Evolutionary conservation across 2,797 vertebrate genomes (phyloP).

Genomic region (Cynodonichthys magdalenae): DNA sequence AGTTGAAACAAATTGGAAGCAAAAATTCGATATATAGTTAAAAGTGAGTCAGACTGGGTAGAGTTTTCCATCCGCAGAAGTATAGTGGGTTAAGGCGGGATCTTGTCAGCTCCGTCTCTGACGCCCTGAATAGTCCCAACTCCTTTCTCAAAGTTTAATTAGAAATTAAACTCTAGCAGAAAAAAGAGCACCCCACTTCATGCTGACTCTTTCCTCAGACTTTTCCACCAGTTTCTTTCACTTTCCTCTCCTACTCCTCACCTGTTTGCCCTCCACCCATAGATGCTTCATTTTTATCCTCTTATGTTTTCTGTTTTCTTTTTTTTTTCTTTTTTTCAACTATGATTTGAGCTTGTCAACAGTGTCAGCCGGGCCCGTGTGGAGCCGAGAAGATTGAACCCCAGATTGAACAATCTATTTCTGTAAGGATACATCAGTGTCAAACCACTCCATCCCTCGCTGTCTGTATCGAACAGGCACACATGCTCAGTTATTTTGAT

Average conservation of each 20-base stretch:
- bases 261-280: conserved; percentile 35
- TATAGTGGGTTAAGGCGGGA: conserved; percentile 21
- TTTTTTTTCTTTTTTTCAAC: conserved; percentile 44
- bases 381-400: conserved; percentile 72
- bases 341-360: conserved; percentile 69
- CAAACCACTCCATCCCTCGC: conserved; percentile 69
- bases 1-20: conserved; percentile 4
- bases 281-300: conserved; percentile 5
- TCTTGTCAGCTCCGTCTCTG: conserved; percentile 38
- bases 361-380: conserved; percentile 60
- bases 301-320: conserved; percentile 48
- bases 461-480: conserved; percentile 50
- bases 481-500: conserved; percentile 64
- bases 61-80: conserved; percentile 27
- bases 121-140: conserved; percentile 28
- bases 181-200: conserved; percentile 7
- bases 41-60: conserved; percentile 39
- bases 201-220: conserved; percentile 8
- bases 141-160: conserved; percentile 38
- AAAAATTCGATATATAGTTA: conserved; percentile 24
- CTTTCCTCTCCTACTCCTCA: conserved; percentile 19
- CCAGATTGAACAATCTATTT: conserved; percentile 80
- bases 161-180: conserved; percentile 41
- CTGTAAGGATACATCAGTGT: conserved; percentile 78
- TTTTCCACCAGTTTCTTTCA: conserved; percentile 4